A percentile compares a stretch with the other conserved stretches of the same genome.
Evolutionary conservation across 2,888 invertebrate species (phyloP).

Genomic region (Drosophila pullipes): DNA sequence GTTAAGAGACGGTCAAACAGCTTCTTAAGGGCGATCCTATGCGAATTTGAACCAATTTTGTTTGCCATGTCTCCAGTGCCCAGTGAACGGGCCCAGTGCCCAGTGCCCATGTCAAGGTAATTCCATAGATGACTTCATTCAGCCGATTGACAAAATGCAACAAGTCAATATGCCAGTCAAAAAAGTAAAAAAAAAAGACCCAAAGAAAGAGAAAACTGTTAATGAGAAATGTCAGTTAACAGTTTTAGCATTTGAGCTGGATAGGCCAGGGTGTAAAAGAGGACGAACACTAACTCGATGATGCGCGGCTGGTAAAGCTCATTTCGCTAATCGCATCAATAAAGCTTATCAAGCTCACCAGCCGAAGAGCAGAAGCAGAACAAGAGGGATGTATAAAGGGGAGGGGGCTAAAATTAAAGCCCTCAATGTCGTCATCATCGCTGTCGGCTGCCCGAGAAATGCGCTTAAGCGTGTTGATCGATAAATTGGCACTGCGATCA

Average conservation of each 20-base stretch:
- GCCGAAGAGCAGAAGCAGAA: background rate
- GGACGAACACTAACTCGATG: conserved; percentile 18
- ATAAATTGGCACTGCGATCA: conserved; percentile 72
- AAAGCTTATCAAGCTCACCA: conserved; percentile 76
- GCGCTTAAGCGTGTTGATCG: conserved; percentile 82
- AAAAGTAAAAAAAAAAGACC: conserved; percentile 12
- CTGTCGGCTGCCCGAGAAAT: conserved; percentile 63
- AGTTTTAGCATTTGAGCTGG: conserved; percentile 49
- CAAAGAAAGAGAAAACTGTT: conserved; percentile 52
- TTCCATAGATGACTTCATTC: conserved; percentile 60
- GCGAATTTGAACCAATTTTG: conserved; percentile 2
- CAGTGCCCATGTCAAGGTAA: conserved; percentile 55
- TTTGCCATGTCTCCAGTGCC: conserved; percentile 1
- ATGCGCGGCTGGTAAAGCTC: conserved; percentile 66
- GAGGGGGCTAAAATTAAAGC: conserved; percentile 53
- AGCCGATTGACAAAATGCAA: conserved; percentile 69
- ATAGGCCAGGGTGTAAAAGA: conserved; percentile 1
- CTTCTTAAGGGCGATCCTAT: background rate
- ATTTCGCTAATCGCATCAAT: conserved; percentile 82
- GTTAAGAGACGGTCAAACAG: background rate
- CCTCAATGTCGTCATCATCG: conserved; percentile 62
- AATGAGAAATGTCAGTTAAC: conserved; percentile 81
- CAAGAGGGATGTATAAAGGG: background rate
- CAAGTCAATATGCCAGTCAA: conserved; percentile 53
- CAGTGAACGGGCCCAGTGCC: background rate